Percentiles rank a stretch among this genome's conserved stretches.
phyloP scores from a whole-genome alignment of 2,888 invertebrate genomes.

The Scotopteryx bipunctaria region DNA sequence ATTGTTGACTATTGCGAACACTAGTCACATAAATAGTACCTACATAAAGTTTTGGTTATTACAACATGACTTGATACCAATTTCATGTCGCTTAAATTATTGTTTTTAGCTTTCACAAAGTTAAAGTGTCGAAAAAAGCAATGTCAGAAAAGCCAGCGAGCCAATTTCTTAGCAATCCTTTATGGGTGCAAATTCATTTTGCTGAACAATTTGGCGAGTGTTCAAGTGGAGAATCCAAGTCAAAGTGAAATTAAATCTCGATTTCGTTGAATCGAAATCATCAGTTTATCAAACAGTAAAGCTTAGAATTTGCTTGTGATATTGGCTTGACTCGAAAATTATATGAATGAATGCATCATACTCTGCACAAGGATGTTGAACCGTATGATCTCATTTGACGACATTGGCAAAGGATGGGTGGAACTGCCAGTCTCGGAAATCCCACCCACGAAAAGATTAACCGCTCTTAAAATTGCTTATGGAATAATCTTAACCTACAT shows the following conservation, averaged over 20 bases:
- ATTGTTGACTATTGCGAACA: too few species aligned
- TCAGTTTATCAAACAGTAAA: too few species aligned
- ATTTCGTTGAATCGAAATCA: constrained; percentile 12
- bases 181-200: constrained; percentile 15
- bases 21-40: too few species aligned
- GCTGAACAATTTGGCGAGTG: constrained; percentile 22
- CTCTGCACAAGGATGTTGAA: constrained; percentile 14
- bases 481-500: constrained; percentile 10
- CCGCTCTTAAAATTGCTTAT: constrained; percentile 9
- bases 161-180: neutral
- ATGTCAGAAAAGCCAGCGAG: constrained; percentile 6
- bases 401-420: constrained; percentile 19
- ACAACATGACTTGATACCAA: too few species aligned
- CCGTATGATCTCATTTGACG: constrained; percentile 21
- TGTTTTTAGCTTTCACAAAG: constrained; percentile 21
- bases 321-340: neutral
- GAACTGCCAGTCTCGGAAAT: constrained; percentile 8
- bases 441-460: constrained; percentile 14
- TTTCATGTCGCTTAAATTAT: constrained; percentile 2
- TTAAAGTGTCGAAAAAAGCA: constrained; percentile 10
- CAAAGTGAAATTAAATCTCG: constrained; percentile 20
- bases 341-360: constrained; percentile 3
- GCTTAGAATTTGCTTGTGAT: neutral
- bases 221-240: constrained; percentile 19
- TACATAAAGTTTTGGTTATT: too few species aligned